A percentile compares a stretch with the other conserved stretches of the same genome.
Conservation (phyloP, 1,140 invertebrate genomes). For the Drosophila sproati region DNA sequence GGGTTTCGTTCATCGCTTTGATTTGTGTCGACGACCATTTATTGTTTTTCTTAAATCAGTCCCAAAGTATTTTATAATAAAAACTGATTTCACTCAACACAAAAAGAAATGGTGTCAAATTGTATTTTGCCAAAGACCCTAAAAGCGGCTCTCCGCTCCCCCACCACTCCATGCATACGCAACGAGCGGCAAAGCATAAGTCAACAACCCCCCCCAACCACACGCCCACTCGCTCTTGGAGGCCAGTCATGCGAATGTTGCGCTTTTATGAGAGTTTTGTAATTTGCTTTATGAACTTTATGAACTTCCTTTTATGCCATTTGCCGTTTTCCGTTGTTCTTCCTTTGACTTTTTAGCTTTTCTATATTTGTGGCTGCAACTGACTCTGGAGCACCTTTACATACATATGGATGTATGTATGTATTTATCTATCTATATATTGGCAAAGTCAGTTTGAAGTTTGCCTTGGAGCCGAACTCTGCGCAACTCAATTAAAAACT, state of each 20-base stretch:
- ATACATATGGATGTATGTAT: slow-evolving; percentile 5
- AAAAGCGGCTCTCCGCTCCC: not conserved
- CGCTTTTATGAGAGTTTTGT: slow-evolving; percentile 67
- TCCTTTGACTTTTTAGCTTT: slow-evolving; percentile 19
- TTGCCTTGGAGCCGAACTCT: slow-evolving; percentile 50
- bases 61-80: slow-evolving; percentile 79
- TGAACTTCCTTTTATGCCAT: slow-evolving; percentile 55
- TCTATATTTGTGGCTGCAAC: slow-evolving; percentile 31
- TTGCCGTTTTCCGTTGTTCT: slow-evolving; percentile 13
- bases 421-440: not conserved
- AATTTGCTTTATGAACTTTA: slow-evolving; percentile 79
- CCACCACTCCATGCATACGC: not conserved
- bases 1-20: slow-evolving; percentile 58
- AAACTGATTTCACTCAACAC: slow-evolving; percentile 64
- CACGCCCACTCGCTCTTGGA: too few species aligned
- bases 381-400: slow-evolving; percentile 10
- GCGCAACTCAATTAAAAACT: slow-evolving; percentile 80
- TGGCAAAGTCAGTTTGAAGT: slow-evolving; percentile 37
- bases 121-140: not conserved
- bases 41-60: slow-evolving; percentile 82
- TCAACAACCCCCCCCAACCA: not conserved
- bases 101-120: slow-evolving; percentile 59
- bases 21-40: slow-evolving; percentile 69
- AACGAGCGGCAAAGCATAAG: not conserved
- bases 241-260: slow-evolving; percentile 28